phyloP scores from a whole-genome alignment of 1,140 invertebrate genomes.

The Platorchestia sp. region DNA sequence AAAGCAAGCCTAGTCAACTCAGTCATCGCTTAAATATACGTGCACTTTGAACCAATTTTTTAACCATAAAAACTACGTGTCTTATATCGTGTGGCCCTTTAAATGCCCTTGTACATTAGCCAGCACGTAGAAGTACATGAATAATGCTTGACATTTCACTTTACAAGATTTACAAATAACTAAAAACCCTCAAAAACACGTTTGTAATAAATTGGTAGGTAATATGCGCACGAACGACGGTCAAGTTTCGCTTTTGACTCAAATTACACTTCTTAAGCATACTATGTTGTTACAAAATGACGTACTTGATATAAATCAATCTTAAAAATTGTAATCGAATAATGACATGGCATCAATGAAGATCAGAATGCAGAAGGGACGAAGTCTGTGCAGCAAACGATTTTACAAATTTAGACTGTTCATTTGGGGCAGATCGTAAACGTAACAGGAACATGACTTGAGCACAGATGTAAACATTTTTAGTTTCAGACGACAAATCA shows the following conservation, averaged over 20 bases:
- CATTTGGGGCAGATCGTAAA: neutral
- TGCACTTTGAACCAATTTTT: neutral
- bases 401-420: neutral
- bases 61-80: neutral
- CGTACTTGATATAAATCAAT: neutral
- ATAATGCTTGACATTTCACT: neutral
- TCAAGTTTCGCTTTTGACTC: neutral
- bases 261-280: neutral
- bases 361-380: neutral
- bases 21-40: neutral
- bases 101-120: neutral
- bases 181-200: neutral
- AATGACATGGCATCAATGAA: neutral
- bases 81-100: neutral
- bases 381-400: neutral
- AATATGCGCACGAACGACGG: neutral
- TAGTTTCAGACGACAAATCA: neutral
- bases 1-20: constrained; percentile 36
- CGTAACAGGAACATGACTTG: neutral
- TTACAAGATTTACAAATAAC: neutral
- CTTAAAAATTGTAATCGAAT: neutral
- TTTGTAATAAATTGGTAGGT: neutral
- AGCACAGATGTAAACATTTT: neutral
- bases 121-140: neutral
- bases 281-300: neutral